Evolutionary conservation across 2,113 vertebrate species (phyloP), one percentile per base, ranked within the genome.

Genomic region (Cheilinus undulatus): DNA sequence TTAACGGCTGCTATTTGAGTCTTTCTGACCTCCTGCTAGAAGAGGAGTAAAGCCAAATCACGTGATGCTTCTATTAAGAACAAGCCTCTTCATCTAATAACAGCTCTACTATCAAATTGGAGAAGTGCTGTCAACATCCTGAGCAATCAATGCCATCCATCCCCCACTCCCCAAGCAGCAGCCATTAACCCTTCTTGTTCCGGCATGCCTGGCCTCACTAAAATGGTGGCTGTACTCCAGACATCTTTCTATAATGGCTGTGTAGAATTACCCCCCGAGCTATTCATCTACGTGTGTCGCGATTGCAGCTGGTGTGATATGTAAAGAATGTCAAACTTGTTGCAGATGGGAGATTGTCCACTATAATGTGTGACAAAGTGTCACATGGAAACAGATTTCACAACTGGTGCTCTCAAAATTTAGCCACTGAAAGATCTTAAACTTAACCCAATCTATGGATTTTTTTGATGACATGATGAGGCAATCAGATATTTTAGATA

Each of bases 111-210:
- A 89, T 89, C 82, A 92, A 89, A 90, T 89, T 90, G 90, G 83
- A 91, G 72, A 89, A 92, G 84, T 91, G 89, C 87, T 91, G 90
- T 92, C 91, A 90, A 89, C 90, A 92, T 92, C 90, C 90, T 88
- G 85, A 78, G 80, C 86, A 89, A 91, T 93, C 87, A 90, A 92
- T 92, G 85, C 75, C 78, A 81, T 86, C 86, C 82, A 86, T 83
- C 89, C 89, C 87, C 88, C 78, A 73, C 78, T 88, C 88, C 67
- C 76, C 74, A 49, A 85, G 87, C 73, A 83, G 83, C 87, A 80
- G 88, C 87, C 92, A 90, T 90, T 92, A 92, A 92, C 90, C 88
- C 89, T 84, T 90, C 88, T 78, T 88, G 85, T 90, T 87, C 86
- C 71, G 45, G 84, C 89, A 83, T 80, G 90, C 87, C 88, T 87